A percentile compares a stretch with the other conserved stretches of the same genome.
Conservation (phyloP, 1,140 invertebrate genomes). For the Pseudomyrmex dendroicus region DNA sequence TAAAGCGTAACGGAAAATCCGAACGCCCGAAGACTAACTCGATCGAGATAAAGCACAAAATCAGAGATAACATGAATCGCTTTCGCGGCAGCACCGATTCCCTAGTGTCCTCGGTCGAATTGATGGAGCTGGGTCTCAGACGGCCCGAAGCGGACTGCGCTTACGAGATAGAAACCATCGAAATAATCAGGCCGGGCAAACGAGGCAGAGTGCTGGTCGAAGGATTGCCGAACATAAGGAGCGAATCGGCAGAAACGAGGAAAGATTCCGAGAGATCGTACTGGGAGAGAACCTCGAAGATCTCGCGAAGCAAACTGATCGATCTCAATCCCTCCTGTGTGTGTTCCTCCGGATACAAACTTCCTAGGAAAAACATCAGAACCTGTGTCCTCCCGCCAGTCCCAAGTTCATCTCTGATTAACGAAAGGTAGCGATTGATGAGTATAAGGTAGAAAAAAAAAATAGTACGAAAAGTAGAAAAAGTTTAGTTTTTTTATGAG, state of each 20-base stretch:
- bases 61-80: conserved; percentile 68
- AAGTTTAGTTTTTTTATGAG: no score
- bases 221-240: conserved; percentile 59
- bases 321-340: conserved; percentile 28
- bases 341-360: conserved; percentile 14
- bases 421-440: conserved; percentile 60
- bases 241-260: background rate
- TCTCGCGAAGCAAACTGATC: conserved; percentile 53
- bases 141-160: conserved; percentile 12
- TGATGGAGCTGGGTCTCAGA: conserved; percentile 5
- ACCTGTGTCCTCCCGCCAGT: conserved; percentile 70
- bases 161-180: conserved; percentile 65
- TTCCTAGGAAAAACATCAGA: conserved; percentile 65
- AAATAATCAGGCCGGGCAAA: conserved; percentile 55
- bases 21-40: background rate
- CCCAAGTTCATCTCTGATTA: conserved; percentile 41
- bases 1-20: background rate
- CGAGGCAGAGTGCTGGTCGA: conserved; percentile 14
- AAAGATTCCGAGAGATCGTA: conserved; percentile 39
- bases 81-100: conserved; percentile 73
- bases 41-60: conserved; percentile 19
- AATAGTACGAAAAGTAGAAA: no score
- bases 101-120: conserved; percentile 71
- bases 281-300: conserved; percentile 54
- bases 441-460: background rate